Evolutionary conservation across 2,113 vertebrate species (phyloP), one percentile per base, ranked within the genome.

Genomic region (Cryptotis parvus): DNA sequence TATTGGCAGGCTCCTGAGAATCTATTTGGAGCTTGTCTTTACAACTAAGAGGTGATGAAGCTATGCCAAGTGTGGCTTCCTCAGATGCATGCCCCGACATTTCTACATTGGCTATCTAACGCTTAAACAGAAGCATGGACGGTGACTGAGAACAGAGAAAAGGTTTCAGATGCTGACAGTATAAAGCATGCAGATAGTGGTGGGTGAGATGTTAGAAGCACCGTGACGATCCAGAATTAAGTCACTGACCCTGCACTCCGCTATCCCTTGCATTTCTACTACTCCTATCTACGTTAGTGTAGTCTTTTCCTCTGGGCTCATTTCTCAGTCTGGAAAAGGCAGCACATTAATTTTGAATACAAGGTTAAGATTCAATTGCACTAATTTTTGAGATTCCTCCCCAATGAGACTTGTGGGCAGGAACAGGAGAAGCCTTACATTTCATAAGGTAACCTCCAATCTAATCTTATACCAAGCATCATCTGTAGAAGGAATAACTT

Each of bases 281-380:
- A 79, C 29, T 24, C 63, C 9, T 29, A 29, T 29, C 10, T 65
- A 65, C 63, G 3, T 74, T 66, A 70, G 7, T 5, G 75, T 27
- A 24, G 69, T 75, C 33, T 92, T 76, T 73, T 43, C 75, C 14
- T 45, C 39, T 52, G 27, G 91, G 37, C 7, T 91, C 31, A 18
- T 73, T 69, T 90, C 78, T 82, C n/a, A n/a, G 20, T 45, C 65
- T 88, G 75, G 72, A 3, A 86, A 83, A 88, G 11, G 33, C 79
- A 83, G 15, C 10, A 45, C 45, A 72, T 75, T 79, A 29, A 20
- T 83, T 41, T 55, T 81, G 14, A 4, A 15, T 90, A 45, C 70
- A n/a, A 41, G 29, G 45, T 24, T 33, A 72, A 87, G n/a, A n/a
- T 31, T 90, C 22, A 33, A 72, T 63, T 81, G 18, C 10, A 82